A percentile compares a stretch with the other conserved stretches of the same genome.
phyloP scores from a whole-genome alignment of 2,888 invertebrate species.

The Hipparchia sbordonii region DNA sequence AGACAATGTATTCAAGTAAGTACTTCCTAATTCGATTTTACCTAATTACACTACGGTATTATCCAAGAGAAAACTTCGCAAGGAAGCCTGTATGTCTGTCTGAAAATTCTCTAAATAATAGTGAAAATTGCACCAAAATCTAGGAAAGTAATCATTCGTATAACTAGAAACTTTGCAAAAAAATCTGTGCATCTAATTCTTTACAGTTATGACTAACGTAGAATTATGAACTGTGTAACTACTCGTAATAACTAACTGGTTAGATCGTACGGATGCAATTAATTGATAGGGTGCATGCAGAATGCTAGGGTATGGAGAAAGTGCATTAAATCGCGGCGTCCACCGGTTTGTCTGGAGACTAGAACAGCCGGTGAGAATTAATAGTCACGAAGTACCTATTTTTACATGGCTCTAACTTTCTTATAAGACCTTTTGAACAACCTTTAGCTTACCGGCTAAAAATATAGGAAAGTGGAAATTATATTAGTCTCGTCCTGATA shows the following conservation, averaged over 20 bases:
- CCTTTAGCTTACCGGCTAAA: background rate
- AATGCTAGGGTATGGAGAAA: constrained; percentile 32
- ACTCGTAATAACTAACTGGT: background rate
- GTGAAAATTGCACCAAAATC: too few relatives aligned
- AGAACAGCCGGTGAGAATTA: constrained; percentile 23
- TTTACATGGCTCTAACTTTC: constrained; percentile 24
- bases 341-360: constrained; percentile 28
- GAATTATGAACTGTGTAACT: background rate
- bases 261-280: constrained; percentile 26
- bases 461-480: too few relatives aligned
- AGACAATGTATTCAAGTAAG: too few relatives aligned
- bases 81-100: too few relatives aligned
- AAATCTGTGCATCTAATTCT: background rate
- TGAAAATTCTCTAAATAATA: too few relatives aligned
- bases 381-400: constrained; percentile 27
- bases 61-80: too few relatives aligned
- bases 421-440: constrained; percentile 14
- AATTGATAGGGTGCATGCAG: constrained; percentile 34
- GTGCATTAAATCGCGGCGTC: constrained; percentile 24
- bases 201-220: background rate
- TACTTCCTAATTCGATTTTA: too few relatives aligned
- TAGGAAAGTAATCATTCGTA: too few relatives aligned
- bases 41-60: too few relatives aligned
- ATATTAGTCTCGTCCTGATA: too few relatives aligned
- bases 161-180: background rate